Percentiles rank a stretch among this genome's conserved stretches.
Evolutionary conservation across 1,140 invertebrate genomes (phyloP).

Genomic region (Pteromalus puparum): DNA sequence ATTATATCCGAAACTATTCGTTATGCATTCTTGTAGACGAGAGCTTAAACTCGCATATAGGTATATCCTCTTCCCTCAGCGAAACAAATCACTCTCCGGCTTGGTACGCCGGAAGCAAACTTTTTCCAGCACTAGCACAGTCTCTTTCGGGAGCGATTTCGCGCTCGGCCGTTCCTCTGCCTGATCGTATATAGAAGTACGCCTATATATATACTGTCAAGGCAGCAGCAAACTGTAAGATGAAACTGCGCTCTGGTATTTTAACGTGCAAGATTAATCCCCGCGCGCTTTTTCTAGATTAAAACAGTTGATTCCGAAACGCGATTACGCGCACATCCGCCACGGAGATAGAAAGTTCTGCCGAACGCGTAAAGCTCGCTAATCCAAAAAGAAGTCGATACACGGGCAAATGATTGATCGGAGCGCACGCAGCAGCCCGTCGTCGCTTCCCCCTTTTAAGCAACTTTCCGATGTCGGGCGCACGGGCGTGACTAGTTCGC

Average conservation of each 20-base stretch:
- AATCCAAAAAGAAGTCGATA: constrained; percentile 15
- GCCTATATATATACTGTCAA: neutral
- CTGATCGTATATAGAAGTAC: no score
- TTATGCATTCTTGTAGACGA: neutral
- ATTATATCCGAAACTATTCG: neutral
- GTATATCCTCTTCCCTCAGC: neutral
- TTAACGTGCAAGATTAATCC: neutral
- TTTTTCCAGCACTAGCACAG: neutral
- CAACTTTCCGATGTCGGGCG: neutral
- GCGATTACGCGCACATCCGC: no score
- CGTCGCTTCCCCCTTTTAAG: neutral
- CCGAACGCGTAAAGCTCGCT: neutral
- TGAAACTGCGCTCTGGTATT: neutral
- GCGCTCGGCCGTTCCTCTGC: no score
- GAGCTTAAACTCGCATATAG: neutral
- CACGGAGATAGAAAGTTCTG: neutral
- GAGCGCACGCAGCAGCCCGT: neutral
- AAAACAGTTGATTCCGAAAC: neutral
- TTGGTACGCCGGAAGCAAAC: neutral
- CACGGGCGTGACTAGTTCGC: neutral
- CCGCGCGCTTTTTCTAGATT: no score
- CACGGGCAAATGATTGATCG: constrained; percentile 31
- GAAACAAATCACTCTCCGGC: neutral
- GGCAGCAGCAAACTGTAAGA: neutral
- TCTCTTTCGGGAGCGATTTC: neutral